These are phyloP conservation scores for Paracanthobrama guichenoti DNA, from an alignment of 2,113 vertebrate species.

Conservation along the genomic window DNA sequence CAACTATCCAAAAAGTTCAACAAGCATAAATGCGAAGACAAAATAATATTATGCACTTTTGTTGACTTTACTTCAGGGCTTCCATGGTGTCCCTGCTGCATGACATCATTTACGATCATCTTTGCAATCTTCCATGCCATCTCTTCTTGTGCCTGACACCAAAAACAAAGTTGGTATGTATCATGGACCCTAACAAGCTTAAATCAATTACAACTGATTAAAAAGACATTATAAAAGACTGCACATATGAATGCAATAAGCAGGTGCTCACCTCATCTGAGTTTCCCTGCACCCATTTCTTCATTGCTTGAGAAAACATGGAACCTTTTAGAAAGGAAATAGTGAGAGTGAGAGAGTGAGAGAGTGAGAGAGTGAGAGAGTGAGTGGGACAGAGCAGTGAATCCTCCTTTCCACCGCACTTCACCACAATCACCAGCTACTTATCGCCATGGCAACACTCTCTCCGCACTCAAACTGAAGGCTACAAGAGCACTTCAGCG, in stretches of 20 bases:
- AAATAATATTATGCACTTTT: conserved; percentile 75
- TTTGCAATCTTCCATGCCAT: conserved; percentile 99
- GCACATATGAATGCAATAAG: background rate
- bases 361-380: conserved; percentile 14
- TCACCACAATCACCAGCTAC: conserved; percentile 43
- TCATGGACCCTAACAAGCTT: background rate
- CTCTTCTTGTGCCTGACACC: conserved; percentile 91
- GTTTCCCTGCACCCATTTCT: conserved; percentile 91
- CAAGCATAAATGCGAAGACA: background rate
- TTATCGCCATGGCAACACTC: conserved; percentile 54
- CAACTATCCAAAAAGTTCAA: background rate
- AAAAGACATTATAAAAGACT: background rate
- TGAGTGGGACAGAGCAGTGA: background rate
- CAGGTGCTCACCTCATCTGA: conserved; percentile 81
- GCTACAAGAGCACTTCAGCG: conserved; percentile 44
- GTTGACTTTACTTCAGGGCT: conserved; percentile 79
- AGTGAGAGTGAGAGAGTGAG: background rate
- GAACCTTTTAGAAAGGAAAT: conserved; percentile 72
- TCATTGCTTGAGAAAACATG: conserved; percentile 93
- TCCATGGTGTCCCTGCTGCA: conserved; percentile 88
- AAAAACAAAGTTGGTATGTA: conserved; percentile 30
- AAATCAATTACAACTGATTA: background rate
- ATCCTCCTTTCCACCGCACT: conserved; percentile 41
- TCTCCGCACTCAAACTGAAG: conserved; percentile 35
- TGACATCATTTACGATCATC: conserved; percentile 98